Percentiles rank a stretch among this genome's conserved stretches.
These are phyloP conservation scores for Cryptoprocta ferox DNA, from an alignment of 2,797 vertebrate genomes.

Conservation along the genomic window DNA sequence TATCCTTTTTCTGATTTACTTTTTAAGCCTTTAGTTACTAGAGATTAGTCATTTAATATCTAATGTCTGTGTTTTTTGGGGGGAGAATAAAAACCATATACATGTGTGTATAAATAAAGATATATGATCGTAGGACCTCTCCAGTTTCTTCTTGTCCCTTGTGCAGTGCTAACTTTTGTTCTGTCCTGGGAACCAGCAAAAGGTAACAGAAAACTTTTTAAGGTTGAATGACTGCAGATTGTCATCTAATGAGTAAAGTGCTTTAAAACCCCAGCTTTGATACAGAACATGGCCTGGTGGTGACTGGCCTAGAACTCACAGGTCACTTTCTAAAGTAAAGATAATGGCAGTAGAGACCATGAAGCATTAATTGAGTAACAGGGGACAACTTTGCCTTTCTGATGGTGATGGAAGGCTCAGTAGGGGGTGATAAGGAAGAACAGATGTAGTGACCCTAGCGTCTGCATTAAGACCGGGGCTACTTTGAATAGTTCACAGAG, in stretches of 20 bases:
- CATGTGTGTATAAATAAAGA: not conserved
- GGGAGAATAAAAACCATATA: not conserved
- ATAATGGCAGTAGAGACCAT: not conserved
- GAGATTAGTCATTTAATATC: constrained; percentile 20
- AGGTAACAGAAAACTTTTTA: not conserved
- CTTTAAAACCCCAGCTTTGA: not conserved
- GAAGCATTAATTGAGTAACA: not conserved
- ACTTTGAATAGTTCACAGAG: not conserved
- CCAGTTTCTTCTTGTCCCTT: not conserved
- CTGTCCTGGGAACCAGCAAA: not conserved
- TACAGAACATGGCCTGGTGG: not conserved
- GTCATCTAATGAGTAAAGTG: constrained; percentile 26
- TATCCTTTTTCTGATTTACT: constrained; percentile 37
- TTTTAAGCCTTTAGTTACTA: not conserved
- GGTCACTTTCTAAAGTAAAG: not conserved
- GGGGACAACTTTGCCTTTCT: not conserved
- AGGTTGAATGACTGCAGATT: constrained; percentile 31
- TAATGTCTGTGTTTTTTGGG: not conserved
- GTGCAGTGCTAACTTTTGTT: not conserved
- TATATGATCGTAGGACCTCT: not conserved
- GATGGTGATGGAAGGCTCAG: not conserved
- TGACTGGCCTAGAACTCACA: not conserved
- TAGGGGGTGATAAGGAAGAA: not conserved
- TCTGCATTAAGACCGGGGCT: not conserved
- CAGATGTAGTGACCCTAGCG: not conserved